Evolutionary conservation across 2,113 vertebrate species (phyloP).

Genomic region (Psammodynastes pulverulentus): DNA sequence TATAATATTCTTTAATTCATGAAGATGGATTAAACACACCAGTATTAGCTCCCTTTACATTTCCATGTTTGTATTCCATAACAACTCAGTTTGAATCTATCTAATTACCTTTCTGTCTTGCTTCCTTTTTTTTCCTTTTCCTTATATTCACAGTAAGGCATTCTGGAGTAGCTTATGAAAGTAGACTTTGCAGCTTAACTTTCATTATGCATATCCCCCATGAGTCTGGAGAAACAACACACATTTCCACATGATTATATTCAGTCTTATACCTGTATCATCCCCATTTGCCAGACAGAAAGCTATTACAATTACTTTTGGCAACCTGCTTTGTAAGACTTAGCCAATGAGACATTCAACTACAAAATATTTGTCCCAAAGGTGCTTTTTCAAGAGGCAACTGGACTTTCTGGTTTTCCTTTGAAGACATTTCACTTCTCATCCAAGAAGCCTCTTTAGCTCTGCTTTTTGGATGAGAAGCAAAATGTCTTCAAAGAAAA

Average conservation of each 20-base stretch:
- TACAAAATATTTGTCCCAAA: not conserved
- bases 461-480: no score
- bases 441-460: no score
- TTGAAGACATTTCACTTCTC: no score
- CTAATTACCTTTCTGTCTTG: not conserved
- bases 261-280: not conserved
- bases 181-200: not conserved
- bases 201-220: not conserved
- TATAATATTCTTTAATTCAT: not conserved
- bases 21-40: not conserved
- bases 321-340: not conserved
- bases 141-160: not conserved
- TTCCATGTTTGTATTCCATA: not conserved
- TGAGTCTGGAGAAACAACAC: not conserved
- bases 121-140: no score
- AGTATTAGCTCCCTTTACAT: not conserved
- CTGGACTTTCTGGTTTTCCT: no score
- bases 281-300: not conserved
- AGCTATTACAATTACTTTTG: slow-evolving; percentile 6
- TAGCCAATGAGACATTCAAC: slow-evolving; percentile 5
- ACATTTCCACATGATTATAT: not conserved
- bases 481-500: no score
- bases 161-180: not conserved
- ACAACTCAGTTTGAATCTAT: not conserved
- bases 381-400: no score